These are phyloP conservation scores for Microctenopoma lineatum DNA, from an alignment of 2,797 vertebrate species.

Conservation along the genomic window DNA sequence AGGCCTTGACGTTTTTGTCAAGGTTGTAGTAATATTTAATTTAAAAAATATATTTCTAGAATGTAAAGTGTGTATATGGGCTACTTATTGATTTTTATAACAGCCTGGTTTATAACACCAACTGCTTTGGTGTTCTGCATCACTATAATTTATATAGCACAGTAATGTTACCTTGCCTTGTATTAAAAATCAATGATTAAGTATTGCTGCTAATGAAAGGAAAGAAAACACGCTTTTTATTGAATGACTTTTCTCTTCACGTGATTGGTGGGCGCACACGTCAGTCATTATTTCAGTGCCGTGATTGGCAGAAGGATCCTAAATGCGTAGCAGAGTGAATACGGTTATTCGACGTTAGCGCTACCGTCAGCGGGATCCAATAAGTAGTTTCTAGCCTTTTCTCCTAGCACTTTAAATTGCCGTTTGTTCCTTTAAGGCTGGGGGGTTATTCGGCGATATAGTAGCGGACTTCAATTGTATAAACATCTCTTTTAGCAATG, in stretches of 20 bases:
- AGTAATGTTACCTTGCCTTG: background rate
- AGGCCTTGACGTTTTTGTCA: background rate
- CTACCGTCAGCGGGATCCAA: constrained; percentile 57
- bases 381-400: constrained; percentile 45
- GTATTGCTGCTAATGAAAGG: background rate
- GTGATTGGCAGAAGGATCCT: constrained; percentile 36
- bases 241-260: background rate
- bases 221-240: background rate
- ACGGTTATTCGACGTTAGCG: constrained; percentile 3
- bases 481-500: constrained; percentile 65
- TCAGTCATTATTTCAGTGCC: constrained; percentile 16
- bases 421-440: background rate
- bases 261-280: constrained; percentile 28
- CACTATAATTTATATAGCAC: too few species aligned
- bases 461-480: background rate
- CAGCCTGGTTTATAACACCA: too few species aligned
- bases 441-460: background rate
- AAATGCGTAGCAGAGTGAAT: constrained; percentile 32
- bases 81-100: too few species aligned
- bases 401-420: constrained; percentile 26
- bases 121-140: background rate
- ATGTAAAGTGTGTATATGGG: background rate
- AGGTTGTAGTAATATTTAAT: background rate
- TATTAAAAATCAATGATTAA: background rate
- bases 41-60: background rate